Conservation (phyloP, 2,888 invertebrate species). For the Leptinotarsa peninsularis region DNA sequence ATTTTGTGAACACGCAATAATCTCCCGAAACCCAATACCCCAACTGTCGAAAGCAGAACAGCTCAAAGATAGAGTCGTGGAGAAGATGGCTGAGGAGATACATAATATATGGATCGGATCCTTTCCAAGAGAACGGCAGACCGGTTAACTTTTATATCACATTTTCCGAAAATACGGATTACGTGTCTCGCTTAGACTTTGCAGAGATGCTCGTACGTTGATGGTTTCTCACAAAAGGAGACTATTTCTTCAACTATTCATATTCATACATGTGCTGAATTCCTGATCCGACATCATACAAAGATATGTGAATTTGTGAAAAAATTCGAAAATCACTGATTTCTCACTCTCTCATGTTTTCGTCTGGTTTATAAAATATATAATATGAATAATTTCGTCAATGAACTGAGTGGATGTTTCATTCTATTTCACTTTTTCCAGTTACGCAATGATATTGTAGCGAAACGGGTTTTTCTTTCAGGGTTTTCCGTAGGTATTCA, state of each 20-base stretch:
- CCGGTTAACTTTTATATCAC: slow-evolving; percentile 43
- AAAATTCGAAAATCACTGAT: too few relatives aligned
- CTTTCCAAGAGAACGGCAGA: slow-evolving; percentile 8
- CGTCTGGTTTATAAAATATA: too few relatives aligned
- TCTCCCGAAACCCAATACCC: neutral
- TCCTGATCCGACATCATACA: slow-evolving; percentile 39
- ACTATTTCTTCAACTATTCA: slow-evolving; percentile 50
- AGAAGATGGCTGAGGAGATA: slow-evolving; percentile 22
- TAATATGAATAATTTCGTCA: too few relatives aligned
- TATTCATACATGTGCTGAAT: slow-evolving; percentile 47
- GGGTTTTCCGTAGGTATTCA: too few relatives aligned
- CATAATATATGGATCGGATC: slow-evolving; percentile 22
- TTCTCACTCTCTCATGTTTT: too few relatives aligned
- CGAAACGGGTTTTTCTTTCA: too few relatives aligned
- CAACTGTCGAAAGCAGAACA: slow-evolving; percentile 17
- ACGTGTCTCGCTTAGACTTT: slow-evolving; percentile 50
- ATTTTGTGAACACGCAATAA: neutral
- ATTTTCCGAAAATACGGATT: slow-evolving; percentile 48
- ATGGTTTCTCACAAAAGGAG: slow-evolving; percentile 46
- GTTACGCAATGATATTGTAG: too few relatives aligned
- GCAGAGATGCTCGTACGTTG: slow-evolving; percentile 34
- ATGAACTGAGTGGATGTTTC: too few relatives aligned
- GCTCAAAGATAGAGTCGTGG: neutral
- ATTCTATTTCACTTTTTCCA: too few relatives aligned
- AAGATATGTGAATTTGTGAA: neutral